Conservation (phyloP, 2,797 vertebrate species). For the Megalops cyprinoides region DNA sequence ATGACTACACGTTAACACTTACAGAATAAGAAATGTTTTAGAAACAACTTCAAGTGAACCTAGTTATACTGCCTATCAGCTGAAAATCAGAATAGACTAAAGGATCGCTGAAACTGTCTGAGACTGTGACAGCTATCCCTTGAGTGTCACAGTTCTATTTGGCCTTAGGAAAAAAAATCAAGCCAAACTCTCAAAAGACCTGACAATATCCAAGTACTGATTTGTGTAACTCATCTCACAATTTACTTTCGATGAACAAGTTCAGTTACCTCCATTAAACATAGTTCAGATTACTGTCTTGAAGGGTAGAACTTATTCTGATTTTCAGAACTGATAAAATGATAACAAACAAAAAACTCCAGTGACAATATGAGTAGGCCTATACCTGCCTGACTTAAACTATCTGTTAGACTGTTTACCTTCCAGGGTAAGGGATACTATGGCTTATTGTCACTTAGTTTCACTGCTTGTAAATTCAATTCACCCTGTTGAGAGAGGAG, state of each 20-base stretch:
- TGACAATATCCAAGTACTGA: not conserved
- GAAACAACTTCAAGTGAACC: not conserved
- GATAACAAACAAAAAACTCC: not conserved
- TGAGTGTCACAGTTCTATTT: not conserved
- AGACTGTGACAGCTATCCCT: not conserved
- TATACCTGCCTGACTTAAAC: constrained; percentile 1
- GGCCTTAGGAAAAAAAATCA: too few species aligned
- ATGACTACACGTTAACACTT: not conserved
- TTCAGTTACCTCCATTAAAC: too few species aligned
- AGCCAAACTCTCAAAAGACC: not conserved
- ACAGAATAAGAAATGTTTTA: not conserved
- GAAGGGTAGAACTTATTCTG: too few species aligned
- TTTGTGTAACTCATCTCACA: not conserved
- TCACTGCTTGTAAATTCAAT: constrained; percentile 12
- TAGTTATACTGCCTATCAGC: not conserved
- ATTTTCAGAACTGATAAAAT: not conserved
- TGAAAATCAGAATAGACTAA: not conserved
- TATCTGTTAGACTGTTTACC: constrained; percentile 7
- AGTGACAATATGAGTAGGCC: constrained; percentile 25
- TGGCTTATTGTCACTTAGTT: constrained; percentile 56
- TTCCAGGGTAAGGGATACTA: constrained; percentile 38
- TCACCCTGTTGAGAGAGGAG: constrained; percentile 40
- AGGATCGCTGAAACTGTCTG: not conserved
- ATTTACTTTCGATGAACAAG: not conserved
- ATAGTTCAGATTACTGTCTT: too few species aligned